Evolutionary conservation across 2,113 vertebrate species (phyloP), one percentile per base, ranked within the genome.

Genomic region (Equus quagga): DNA sequence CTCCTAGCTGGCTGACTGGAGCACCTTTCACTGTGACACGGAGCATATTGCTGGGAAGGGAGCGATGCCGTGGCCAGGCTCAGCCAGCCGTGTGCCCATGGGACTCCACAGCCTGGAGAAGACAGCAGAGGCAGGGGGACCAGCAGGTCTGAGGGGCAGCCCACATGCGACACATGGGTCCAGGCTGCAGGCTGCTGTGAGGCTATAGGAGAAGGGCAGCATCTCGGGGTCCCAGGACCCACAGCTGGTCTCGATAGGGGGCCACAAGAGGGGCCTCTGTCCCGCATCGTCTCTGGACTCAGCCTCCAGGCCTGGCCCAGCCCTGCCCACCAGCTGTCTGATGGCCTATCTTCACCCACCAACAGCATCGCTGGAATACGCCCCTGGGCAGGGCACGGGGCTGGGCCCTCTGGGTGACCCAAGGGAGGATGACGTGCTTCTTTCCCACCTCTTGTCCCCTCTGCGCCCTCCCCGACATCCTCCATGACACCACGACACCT

Each of bases 11-110:
- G 56, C 80, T 18, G 36, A 44, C 75, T 67, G 44, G 62, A 51
- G 58, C 24, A 49, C 41, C 1, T 13, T 76, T 49, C 0, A 3
- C 41, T 1, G 0, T 11, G n/a, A 23, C 8, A 8, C 0, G 11
- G 75, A 67, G 23, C 1, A 0, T 10, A 2, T 1, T 28, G 49
- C 69, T 11, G 10, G 36, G 69, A n/a, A 0, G 1, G 10, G 49
- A 44, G 33, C 28, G 10, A 9, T 8, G 51, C 5, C 8, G 28
- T 2, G 12, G 72, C 28, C 17, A 12, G 67, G 60, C 69, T 82
- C 49, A 10, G 84, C 8, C 11, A 10, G 84, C 8, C 11, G 72
- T 2, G 8, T 11, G 17, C 33, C 31, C 7, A 2, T 0, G 3
- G 69, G 73, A 28, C 62, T 73, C 12, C 8, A 2, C 15, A 10